phyloP scores from a whole-genome alignment of 2,797 vertebrate genomes.

The Anguilla obscura region DNA sequence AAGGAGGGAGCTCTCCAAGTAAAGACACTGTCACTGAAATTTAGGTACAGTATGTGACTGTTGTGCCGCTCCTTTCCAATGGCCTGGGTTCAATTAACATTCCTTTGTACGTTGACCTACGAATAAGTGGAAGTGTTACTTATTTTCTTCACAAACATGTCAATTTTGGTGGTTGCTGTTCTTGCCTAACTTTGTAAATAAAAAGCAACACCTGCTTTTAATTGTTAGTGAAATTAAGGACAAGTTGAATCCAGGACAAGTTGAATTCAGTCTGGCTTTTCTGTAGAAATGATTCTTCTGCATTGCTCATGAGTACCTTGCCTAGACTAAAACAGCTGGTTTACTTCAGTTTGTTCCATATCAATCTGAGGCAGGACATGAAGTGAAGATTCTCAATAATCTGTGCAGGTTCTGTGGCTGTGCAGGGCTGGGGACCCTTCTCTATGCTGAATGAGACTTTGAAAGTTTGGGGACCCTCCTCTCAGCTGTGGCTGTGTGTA shows the following conservation, averaged over 20 bases:
- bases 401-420: not conserved
- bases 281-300: not conserved
- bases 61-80: not conserved
- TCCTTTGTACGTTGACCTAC: not conserved
- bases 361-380: not conserved
- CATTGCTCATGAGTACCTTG: not conserved
- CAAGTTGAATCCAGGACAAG: not conserved
- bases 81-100: not conserved
- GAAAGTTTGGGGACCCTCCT: not conserved
- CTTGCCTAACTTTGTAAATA: not conserved
- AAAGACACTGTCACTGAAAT: not conserved
- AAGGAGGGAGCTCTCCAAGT: not conserved
- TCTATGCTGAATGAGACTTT: not conserved
- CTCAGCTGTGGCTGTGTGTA: not conserved
- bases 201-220: not conserved
- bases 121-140: not conserved
- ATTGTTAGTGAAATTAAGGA: not conserved
- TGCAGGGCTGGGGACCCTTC: not conserved
- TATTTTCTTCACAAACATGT: not conserved
- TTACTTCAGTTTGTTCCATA: not conserved
- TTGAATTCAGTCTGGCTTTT: not conserved
- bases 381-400: not conserved
- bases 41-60: not conserved
- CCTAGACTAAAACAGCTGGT: not conserved
- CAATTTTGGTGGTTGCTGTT: not conserved